Conservation (phyloP, 2,797 vertebrate species). For the Enteromius unitaeniatus region DNA sequence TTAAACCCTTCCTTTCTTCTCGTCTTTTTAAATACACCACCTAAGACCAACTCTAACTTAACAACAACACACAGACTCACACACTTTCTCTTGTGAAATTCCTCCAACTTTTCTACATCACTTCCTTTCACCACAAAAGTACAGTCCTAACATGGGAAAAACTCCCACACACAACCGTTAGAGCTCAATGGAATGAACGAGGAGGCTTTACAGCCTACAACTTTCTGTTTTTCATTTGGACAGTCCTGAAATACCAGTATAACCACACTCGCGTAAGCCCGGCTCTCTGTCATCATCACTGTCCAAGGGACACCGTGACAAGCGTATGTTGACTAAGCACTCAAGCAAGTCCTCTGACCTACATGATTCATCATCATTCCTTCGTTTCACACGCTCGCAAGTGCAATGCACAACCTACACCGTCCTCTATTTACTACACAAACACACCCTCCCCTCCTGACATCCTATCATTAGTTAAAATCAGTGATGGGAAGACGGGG, state of each 20-base stretch:
- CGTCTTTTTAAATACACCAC: not conserved
- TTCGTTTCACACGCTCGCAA: not conserved
- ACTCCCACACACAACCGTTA: constrained; percentile 18
- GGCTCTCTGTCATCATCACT: not conserved
- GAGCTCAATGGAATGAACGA: constrained; percentile 11
- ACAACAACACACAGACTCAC: not conserved
- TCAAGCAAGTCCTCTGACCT: constrained; percentile 8
- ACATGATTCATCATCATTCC: not conserved
- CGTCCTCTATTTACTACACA: not conserved
- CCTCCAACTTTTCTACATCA: not conserved
- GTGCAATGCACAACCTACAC: not conserved
- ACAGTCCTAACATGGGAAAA: constrained; percentile 37
- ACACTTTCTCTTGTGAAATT: constrained; percentile 9
- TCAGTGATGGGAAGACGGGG: not conserved
- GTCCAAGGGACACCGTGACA: not conserved
- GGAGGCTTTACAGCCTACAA: constrained; percentile 15
- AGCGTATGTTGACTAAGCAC: not conserved
- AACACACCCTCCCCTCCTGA: not conserved
- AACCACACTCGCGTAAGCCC: not conserved
- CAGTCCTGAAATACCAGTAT: constrained; percentile 16
- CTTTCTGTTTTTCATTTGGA: not conserved
- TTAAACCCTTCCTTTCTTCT: not conserved
- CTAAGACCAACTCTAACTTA: not conserved
- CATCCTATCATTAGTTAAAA: not conserved
- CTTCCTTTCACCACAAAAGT: constrained; percentile 28